phyloP scores from a whole-genome alignment of 2,888 invertebrate genomes.

The Hymenopus coronatus region DNA sequence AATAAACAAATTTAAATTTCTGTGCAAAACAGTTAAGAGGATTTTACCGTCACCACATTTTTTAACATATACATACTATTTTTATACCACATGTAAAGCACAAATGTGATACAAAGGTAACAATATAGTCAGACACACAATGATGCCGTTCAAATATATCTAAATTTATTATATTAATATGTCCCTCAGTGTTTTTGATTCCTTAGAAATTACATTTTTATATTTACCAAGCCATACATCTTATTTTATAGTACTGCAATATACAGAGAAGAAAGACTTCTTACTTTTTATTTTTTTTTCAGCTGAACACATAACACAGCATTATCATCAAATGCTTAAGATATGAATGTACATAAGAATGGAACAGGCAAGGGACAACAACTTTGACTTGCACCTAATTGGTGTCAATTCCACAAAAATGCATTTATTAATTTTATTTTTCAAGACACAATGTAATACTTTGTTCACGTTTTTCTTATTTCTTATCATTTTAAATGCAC shows the following conservation, averaged over 20 bases:
- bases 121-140: background rate
- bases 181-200: background rate
- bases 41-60: background rate
- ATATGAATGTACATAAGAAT: background rate
- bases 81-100: background rate
- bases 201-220: background rate
- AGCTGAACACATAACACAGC: conserved; percentile 8
- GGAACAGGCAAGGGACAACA: background rate
- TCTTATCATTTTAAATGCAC: background rate
- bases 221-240: background rate
- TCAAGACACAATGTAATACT: conserved; percentile 5
- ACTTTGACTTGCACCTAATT: background rate
- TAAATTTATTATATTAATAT: background rate
- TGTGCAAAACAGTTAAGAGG: background rate
- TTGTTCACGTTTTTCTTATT: conserved; percentile 9
- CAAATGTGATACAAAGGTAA: background rate
- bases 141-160: background rate
- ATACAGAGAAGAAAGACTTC: background rate
- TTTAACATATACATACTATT: background rate
- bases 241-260: background rate
- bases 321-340: conserved; percentile 1
- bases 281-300: background rate
- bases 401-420: background rate
- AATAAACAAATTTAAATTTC: background rate
- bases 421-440: background rate